Conservation (phyloP, 2,797 vertebrate genomes). For the Peromyscus nudipes region DNA sequence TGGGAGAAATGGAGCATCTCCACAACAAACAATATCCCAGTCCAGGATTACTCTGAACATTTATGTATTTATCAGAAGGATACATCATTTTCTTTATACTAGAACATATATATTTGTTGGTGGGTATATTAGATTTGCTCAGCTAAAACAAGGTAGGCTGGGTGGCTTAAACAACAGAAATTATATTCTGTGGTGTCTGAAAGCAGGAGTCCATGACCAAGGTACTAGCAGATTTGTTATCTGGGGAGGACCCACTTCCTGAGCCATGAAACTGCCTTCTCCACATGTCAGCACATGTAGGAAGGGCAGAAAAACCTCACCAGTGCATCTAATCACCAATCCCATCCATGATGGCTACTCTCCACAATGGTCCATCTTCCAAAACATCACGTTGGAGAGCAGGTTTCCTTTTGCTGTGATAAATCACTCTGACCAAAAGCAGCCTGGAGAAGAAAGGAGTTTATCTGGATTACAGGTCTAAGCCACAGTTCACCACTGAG, state of each 20-base stretch:
- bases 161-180: neutral
- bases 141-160: neutral
- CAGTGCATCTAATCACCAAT: neutral
- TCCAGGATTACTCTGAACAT: neutral
- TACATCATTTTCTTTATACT: neutral
- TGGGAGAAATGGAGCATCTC: neutral
- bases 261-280: neutral
- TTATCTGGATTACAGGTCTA: neutral
- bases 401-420: neutral
- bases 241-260: neutral
- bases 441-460: neutral
- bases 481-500: neutral
- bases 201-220: neutral
- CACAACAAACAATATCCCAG: neutral
- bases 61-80: neutral
- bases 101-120: neutral
- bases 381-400: neutral
- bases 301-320: neutral
- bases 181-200: neutral
- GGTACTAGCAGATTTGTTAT: neutral
- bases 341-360: neutral
- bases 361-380: neutral
- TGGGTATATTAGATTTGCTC: neutral
- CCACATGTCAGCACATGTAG: neutral
- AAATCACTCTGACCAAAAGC: neutral